Evolutionary conservation across 2,113 vertebrate species (phyloP).

Genomic region (Elephas maximus): DNA sequence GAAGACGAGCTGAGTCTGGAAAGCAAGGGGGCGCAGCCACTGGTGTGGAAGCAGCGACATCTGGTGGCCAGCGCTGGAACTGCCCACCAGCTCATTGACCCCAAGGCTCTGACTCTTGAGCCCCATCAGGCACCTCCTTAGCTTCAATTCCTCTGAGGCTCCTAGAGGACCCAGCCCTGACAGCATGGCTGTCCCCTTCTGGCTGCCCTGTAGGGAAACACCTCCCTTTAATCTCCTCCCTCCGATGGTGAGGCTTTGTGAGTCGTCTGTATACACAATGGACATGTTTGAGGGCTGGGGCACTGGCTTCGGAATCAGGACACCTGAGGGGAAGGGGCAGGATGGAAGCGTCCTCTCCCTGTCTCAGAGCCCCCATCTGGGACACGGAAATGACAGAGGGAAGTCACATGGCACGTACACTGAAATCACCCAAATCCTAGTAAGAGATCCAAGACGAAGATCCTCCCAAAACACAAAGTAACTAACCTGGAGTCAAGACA

Average conservation of each 20-base stretch:
- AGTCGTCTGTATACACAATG: not conserved
- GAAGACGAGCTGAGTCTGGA: not conserved
- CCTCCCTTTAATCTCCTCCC: not conserved
- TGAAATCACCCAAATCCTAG: not conserved
- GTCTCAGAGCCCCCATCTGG: not conserved
- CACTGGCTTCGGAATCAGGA: not conserved
- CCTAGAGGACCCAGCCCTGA: not conserved
- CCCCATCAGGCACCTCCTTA: too few relatives aligned
- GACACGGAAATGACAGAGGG: not conserved
- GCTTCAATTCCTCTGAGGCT: not conserved
- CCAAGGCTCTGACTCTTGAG: rapidly evolving
- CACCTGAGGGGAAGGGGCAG: not conserved
- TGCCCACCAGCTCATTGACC: not conserved
- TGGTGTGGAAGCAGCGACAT: not conserved
- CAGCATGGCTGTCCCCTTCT: not conserved
- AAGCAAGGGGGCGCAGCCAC: not conserved
- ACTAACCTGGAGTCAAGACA: not conserved
- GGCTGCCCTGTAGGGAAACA: too few relatives aligned
- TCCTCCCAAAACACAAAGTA: rapidly evolving
- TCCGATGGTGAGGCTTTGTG: not conserved
- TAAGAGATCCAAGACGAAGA: not conserved
- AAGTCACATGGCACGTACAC: too few relatives aligned
- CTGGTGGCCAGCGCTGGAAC: conserved; percentile 9
- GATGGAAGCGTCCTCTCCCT: not conserved
- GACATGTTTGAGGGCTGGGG: rapidly evolving